Conservation (phyloP, 2,888 invertebrate genomes). For the Eilema sororculum region DNA sequence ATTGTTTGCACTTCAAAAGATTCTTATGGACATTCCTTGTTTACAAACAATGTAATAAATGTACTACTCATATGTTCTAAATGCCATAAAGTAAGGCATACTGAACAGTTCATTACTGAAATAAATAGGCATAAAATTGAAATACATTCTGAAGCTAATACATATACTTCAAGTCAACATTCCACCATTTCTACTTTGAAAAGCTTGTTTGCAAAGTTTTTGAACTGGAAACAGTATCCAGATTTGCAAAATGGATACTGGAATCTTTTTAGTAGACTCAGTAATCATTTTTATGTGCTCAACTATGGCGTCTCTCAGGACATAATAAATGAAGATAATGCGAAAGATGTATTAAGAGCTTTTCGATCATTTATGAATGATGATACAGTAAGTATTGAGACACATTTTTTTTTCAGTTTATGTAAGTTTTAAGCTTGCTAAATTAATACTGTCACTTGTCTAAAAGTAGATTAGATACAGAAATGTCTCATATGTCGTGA, state of each 20-base stretch:
- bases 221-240: constrained; percentile 70
- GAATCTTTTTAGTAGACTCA: constrained; percentile 65
- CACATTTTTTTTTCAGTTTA: neutral
- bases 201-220: constrained; percentile 72
- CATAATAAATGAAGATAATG: constrained; percentile 67
- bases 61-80: constrained; percentile 69
- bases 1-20: constrained; percentile 51
- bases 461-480: no score
- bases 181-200: constrained; percentile 62
- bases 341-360: constrained; percentile 64
- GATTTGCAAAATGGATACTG: constrained; percentile 68
- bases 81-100: constrained; percentile 61
- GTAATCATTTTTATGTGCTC: constrained; percentile 77
- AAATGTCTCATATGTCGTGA: no score
- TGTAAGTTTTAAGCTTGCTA: no score
- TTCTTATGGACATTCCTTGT: constrained; percentile 64
- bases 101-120: constrained; percentile 42
- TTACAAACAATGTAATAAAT: constrained; percentile 55
- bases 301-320: constrained; percentile 65
- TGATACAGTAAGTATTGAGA: constrained; percentile 35
- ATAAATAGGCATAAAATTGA: constrained; percentile 53
- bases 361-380: constrained; percentile 61
- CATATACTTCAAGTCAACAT: constrained; percentile 54
- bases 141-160: constrained; percentile 58
- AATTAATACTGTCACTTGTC: no score